Evolutionary conservation across 2,888 invertebrate species (phyloP).

Genomic region (Ornithoptera alexandrae): DNA sequence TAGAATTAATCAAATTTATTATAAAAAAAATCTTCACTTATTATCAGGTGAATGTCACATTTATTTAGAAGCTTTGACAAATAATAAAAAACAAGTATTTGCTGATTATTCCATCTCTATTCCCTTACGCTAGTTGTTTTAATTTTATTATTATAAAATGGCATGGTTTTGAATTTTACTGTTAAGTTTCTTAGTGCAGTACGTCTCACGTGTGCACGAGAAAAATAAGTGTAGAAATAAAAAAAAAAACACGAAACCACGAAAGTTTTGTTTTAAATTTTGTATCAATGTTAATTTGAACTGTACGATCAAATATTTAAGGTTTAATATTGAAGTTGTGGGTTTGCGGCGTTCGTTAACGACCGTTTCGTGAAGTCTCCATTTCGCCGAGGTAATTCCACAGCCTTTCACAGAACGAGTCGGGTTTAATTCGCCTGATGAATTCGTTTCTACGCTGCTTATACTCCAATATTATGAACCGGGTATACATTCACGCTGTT

Average conservation of each 20-base stretch:
- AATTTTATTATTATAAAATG: too few species aligned
- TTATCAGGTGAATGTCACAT: too few species aligned
- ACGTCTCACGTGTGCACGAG: background rate
- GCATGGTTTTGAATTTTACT: background rate
- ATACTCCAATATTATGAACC: conserved; percentile 14
- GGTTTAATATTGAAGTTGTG: background rate
- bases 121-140: too few species aligned
- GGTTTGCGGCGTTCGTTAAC: conserved; percentile 5
- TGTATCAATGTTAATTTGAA: background rate
- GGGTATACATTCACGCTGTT: background rate
- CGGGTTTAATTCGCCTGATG: conserved; percentile 21
- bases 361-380: conserved; percentile 12
- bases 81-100: too few species aligned
- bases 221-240: background rate
- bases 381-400: conserved; percentile 21
- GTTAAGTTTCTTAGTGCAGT: background rate
- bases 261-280: background rate
- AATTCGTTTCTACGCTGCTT: conserved; percentile 19
- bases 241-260: conserved; percentile 10
- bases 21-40: too few species aligned
- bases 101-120: too few species aligned
- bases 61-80: too few species aligned
- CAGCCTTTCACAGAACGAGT: conserved; percentile 19
- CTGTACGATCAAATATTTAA: background rate
- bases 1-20: too few species aligned